Evolutionary conservation across 2,113 vertebrate genomes (phyloP).

Genomic region (Crotalus viridis): DNA sequence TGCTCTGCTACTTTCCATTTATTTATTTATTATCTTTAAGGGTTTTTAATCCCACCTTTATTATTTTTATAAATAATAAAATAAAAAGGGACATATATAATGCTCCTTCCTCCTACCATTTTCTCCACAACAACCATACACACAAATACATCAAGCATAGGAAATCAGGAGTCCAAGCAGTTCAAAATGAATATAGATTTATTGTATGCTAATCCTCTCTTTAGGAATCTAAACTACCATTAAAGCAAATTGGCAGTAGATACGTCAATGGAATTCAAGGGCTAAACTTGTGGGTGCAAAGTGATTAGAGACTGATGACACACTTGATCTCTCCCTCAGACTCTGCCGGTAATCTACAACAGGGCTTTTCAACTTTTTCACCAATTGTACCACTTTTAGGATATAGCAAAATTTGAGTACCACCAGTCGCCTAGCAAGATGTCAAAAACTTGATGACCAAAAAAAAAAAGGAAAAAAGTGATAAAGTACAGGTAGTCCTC

Average conservation of each 20-base stretch:
- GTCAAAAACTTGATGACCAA: no score
- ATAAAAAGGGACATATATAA: background rate
- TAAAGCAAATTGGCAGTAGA: background rate
- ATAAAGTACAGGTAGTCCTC: no score
- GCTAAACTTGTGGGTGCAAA: background rate
- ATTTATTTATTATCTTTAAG: background rate
- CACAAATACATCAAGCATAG: background rate
- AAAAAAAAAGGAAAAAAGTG: no score
- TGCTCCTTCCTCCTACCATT: background rate
- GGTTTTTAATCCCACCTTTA: background rate
- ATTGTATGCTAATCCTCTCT: background rate
- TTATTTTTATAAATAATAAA: background rate
- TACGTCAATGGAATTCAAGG: background rate
- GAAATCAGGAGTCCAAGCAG: background rate
- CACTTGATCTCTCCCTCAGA: background rate
- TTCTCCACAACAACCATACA: background rate
- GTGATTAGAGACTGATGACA: background rate
- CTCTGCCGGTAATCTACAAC: background rate
- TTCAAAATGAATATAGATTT: background rate
- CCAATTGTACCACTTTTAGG: no score
- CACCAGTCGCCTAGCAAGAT: no score
- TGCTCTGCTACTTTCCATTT: slow-evolving; percentile 7
- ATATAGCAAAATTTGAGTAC: no score
- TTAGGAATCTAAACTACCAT: background rate
- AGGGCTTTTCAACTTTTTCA: no score